Percentiles rank a stretch among this genome's conserved stretches.
These are phyloP conservation scores for Antheraea pernyi DNA, from an alignment of 1,140 invertebrate genomes.

Conservation along the genomic window DNA sequence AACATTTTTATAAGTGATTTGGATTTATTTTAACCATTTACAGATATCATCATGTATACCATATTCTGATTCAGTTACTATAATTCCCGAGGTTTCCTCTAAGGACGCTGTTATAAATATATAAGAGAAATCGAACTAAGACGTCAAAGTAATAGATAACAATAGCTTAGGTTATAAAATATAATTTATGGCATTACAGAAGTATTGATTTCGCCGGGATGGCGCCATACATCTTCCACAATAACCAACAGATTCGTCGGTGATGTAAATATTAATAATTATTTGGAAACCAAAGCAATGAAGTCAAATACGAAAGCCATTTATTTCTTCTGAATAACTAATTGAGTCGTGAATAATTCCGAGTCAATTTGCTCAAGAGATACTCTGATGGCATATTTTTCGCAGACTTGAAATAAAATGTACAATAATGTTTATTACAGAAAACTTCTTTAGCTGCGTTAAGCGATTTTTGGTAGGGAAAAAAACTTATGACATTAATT, in stretches of 20 bases:
- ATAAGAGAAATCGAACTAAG: too few relatives aligned
- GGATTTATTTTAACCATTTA: too few relatives aligned
- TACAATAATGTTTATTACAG: not conserved
- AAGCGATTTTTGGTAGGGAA: too few relatives aligned
- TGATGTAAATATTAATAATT: not conserved
- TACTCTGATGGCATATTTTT: not conserved
- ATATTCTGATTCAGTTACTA: too few relatives aligned
- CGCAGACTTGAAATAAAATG: not conserved
- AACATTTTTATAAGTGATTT: too few relatives aligned
- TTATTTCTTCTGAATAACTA: slow-evolving; percentile 13
- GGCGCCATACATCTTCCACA: not conserved
- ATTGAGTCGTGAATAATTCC: slow-evolving; percentile 58
- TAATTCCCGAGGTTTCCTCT: too few relatives aligned
- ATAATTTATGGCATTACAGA: not conserved
- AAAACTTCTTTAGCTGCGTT: too few relatives aligned
- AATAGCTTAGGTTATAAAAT: not conserved
- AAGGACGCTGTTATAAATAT: too few relatives aligned
- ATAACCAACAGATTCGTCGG: not conserved
- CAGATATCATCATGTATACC: too few relatives aligned
- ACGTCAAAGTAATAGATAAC: too few relatives aligned
- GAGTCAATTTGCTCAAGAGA: slow-evolving; percentile 41
- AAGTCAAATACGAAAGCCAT: not conserved
- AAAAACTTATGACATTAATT: not conserved
- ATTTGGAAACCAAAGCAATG: slow-evolving; percentile 6
- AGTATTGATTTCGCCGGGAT: not conserved